Percentiles rank a stretch among this genome's conserved stretches.
These are phyloP conservation scores for Geophilus truncorum DNA, from an alignment of 2,888 invertebrate species.

Conservation along the genomic window DNA sequence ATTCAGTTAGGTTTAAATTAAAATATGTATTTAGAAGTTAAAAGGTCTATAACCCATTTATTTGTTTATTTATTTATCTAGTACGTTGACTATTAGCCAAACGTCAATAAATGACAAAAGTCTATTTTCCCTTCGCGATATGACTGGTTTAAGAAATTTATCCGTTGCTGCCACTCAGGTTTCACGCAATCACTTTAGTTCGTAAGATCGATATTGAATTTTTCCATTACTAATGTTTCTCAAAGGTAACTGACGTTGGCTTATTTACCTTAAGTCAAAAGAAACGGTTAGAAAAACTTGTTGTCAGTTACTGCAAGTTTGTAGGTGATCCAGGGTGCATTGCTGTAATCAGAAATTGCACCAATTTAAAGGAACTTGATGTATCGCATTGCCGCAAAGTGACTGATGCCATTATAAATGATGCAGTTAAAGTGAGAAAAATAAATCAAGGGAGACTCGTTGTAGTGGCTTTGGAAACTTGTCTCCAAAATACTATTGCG, in stretches of 20 bases:
- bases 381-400: background rate
- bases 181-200: too few relatives aligned
- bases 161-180: background rate
- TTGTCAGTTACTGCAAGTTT: background rate
- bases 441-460: background rate
- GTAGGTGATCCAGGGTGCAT: background rate
- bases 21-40: too few relatives aligned
- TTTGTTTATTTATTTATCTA: too few relatives aligned
- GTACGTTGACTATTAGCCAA: background rate
- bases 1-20: background rate
- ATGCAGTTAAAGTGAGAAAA: background rate
- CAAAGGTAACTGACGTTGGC: background rate
- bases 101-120: background rate
- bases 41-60: too few relatives aligned
- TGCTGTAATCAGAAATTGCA: background rate
- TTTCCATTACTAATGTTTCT: background rate
- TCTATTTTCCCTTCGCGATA: background rate
- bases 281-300: background rate
- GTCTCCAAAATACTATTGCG: background rate
- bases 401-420: background rate
- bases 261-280: background rate
- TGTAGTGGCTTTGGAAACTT: background rate
- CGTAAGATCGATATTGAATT: background rate
- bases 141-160: background rate
- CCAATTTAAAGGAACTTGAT: background rate